Conservation (phyloP, 1,140 invertebrate genomes). For the Lordiphosa stackelbergi region DNA sequence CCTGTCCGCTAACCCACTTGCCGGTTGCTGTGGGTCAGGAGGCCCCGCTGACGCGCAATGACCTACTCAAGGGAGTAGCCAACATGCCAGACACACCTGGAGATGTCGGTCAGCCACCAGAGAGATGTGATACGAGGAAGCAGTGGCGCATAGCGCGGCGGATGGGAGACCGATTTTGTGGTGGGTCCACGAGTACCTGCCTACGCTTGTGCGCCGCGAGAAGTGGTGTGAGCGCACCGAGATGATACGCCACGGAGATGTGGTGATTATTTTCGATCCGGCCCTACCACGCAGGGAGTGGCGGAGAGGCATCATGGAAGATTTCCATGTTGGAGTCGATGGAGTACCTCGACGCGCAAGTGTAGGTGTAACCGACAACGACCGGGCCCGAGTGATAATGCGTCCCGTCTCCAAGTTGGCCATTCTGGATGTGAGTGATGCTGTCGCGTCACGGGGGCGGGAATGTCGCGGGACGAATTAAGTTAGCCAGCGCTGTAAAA, state of each 20-base stretch:
- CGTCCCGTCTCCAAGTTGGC: slow-evolving; percentile 6
- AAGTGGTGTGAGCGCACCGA: slow-evolving; percentile 24
- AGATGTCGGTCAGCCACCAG: not conserved
- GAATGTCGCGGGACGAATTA: too few relatives aligned
- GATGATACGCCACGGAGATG: slow-evolving; percentile 6
- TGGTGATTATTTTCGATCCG: slow-evolving; percentile 5
- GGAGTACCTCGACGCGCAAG: slow-evolving; percentile 2
- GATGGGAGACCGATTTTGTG: slow-evolving; percentile 21
- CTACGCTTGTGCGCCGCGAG: slow-evolving; percentile 19
- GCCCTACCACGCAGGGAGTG: too few relatives aligned
- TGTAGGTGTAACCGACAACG: not conserved
- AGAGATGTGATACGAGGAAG: slow-evolving; percentile 9
- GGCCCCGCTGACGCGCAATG: slow-evolving; percentile 9
- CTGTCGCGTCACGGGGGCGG: not conserved
- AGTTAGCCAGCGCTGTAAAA: too few relatives aligned
- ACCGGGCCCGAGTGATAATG: not conserved
- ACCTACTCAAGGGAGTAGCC: slow-evolving; percentile 1
- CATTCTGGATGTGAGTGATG: not conserved
- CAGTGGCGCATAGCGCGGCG: slow-evolving; percentile 18
- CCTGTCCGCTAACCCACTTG: slow-evolving; percentile 10
- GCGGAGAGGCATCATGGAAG: slow-evolving; percentile 2
- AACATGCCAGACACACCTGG: not conserved
- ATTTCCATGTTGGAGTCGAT: not conserved
- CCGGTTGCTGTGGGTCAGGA: slow-evolving; percentile 15
- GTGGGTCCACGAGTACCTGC: slow-evolving; percentile 21